A percentile compares a stretch with the other conserved stretches of the same genome.
These are phyloP conservation scores for Streptopelia turtur DNA, from an alignment of 2,797 vertebrate genomes.

Conservation along the genomic window DNA sequence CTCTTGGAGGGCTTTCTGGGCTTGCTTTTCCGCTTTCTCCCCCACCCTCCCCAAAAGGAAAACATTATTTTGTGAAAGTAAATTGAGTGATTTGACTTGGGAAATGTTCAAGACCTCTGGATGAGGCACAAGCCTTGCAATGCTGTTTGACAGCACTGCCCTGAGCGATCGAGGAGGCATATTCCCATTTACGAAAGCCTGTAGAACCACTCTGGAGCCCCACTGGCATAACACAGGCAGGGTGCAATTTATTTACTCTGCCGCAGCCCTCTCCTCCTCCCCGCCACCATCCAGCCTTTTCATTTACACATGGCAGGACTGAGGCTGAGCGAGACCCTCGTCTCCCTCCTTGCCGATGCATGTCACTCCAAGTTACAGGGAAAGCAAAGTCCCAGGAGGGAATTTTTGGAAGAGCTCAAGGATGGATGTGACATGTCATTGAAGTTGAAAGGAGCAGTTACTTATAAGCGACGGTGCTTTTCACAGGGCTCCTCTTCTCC, in stretches of 20 bases:
- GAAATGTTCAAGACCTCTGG: constrained; percentile 1
- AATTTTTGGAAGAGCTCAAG: constrained; percentile 66
- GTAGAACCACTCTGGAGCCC: constrained; percentile 35
- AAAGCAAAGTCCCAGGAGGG: constrained; percentile 67
- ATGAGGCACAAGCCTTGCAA: background rate
- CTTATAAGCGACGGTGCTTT: constrained; percentile 68
- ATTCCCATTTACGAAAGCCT: constrained; percentile 53
- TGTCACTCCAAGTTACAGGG: constrained; percentile 59
- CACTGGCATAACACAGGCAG: constrained; percentile 52
- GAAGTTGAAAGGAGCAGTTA: constrained; percentile 76
- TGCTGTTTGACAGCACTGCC: constrained; percentile 24
- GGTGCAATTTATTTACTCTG: constrained; percentile 71
- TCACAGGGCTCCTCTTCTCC: constrained; percentile 50
- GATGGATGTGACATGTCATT: constrained; percentile 73
- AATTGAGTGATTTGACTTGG: background rate
- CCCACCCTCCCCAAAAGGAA: background rate
- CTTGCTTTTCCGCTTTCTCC: background rate
- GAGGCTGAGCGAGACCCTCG: background rate
- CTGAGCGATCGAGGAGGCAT: constrained; percentile 32
- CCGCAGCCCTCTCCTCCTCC: constrained; percentile 27
- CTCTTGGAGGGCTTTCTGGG: background rate
- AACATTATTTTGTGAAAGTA: background rate
- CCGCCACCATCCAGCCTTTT: background rate
- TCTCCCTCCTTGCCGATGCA: background rate
- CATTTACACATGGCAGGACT: constrained; percentile 35